Conservation (phyloP, 2,888 invertebrate genomes). For the Coelogynopora nodosa region DNA sequence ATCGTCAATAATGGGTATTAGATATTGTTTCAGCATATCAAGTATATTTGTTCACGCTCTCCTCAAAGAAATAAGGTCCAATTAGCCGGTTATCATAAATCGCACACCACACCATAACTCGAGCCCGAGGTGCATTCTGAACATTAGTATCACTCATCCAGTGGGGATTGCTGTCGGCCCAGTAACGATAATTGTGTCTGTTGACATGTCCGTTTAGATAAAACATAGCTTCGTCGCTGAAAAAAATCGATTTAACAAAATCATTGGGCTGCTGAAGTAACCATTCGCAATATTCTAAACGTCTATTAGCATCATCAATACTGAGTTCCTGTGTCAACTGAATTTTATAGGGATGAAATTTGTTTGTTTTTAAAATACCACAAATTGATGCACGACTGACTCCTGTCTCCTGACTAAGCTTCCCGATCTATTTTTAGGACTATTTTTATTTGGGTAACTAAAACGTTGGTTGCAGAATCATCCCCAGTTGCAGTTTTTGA, state of each 20-base stretch:
- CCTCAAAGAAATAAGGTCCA: conserved; percentile 44
- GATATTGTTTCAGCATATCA: conserved; percentile 4
- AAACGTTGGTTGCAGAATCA: background rate
- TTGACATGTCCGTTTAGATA: conserved; percentile 43
- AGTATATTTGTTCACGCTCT: conserved; percentile 35
- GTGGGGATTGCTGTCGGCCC: conserved; percentile 25
- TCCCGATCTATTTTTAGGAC: background rate
- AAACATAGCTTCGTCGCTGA: conserved; percentile 41
- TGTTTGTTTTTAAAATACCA: background rate
- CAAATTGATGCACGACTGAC: background rate
- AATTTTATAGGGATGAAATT: background rate
- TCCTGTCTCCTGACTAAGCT: background rate
- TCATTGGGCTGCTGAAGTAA: background rate
- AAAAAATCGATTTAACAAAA: conserved; percentile 32
- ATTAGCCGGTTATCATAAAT: conserved; percentile 37
- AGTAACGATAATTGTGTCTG: conserved; percentile 42
- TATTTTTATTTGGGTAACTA: background rate
- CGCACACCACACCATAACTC: conserved; percentile 33
- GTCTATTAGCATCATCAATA: background rate
- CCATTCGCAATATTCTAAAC: conserved; percentile 26
- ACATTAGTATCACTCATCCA: conserved; percentile 25
- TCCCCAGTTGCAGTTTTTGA: background rate
- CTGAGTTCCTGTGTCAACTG: background rate
- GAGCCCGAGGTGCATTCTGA: conserved; percentile 35
- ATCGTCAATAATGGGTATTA: conserved; percentile 6